Conservation (phyloP, 2,797 vertebrate genomes). For the Peromyscus aztecus region DNA sequence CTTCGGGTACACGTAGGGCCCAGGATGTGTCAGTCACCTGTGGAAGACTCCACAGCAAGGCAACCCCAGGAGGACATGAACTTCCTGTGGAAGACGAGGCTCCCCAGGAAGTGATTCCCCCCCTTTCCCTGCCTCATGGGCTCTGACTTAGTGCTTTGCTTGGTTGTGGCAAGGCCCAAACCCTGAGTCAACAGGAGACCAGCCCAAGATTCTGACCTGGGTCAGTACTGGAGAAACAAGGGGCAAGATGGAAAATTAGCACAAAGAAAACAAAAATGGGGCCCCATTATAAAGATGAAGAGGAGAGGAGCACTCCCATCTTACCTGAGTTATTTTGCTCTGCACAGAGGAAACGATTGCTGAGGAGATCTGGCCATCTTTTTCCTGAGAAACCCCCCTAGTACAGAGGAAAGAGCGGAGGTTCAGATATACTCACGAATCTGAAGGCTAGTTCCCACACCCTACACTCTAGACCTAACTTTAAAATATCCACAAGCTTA, state of each 20-base stretch:
- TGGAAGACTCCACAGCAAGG: background rate
- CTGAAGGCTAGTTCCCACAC: fast-evolving
- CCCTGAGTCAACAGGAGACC: background rate
- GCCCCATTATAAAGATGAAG: fast-evolving
- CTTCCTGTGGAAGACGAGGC: background rate
- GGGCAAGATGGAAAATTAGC: too few relatives aligned
- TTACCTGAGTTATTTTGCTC: constrained; percentile 99
- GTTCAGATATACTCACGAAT: background rate
- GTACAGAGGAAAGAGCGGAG: background rate
- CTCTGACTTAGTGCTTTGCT: background rate
- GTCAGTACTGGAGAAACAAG: background rate
- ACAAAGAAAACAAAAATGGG: background rate
- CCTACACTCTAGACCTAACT: too few relatives aligned
- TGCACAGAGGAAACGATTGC: constrained; percentile 98
- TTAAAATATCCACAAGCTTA: background rate
- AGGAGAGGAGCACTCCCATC: background rate
- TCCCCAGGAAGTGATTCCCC: background rate
- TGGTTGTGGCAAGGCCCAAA: background rate
- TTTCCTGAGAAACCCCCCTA: constrained; percentile 96
- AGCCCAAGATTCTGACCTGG: background rate
- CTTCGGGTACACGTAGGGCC: background rate
- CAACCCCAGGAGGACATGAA: background rate
- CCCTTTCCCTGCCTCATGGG: too few relatives aligned
- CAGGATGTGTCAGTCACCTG: background rate
- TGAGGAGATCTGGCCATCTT: constrained; percentile 96